Evolutionary conservation across 2,113 vertebrate genomes (phyloP).

Genomic region (Cavia porcellus): DNA sequence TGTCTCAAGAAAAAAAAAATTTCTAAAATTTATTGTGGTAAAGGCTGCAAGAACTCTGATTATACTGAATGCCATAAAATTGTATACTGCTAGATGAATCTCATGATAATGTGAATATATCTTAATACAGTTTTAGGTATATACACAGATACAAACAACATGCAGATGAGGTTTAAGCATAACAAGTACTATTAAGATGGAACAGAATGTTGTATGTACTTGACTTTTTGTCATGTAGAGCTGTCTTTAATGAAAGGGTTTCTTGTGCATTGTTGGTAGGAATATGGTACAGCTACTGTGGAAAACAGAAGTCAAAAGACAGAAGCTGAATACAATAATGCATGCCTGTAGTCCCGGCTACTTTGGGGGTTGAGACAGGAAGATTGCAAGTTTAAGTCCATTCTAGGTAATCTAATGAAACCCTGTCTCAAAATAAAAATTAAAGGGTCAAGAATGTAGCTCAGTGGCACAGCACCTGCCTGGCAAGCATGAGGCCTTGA

Average conservation of each 20-base stretch:
- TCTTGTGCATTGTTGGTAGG: neutral
- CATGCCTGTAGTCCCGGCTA: neutral
- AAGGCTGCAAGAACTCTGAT: neutral
- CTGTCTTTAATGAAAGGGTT: neutral
- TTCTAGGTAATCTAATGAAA: neutral
- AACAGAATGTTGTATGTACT: no score
- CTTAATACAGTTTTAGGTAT: neutral
- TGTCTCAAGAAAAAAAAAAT: no score
- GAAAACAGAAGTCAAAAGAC: neutral
- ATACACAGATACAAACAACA: neutral
- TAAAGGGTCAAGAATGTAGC: neutral
- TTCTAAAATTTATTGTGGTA: conserved; percentile 6
- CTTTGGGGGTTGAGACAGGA: neutral
- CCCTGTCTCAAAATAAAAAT: neutral
- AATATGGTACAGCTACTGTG: neutral
- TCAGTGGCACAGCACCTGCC: no score
- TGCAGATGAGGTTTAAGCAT: neutral
- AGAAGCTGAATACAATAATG: neutral
- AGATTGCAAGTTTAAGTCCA: neutral
- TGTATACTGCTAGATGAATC: neutral
- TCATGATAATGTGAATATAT: neutral
- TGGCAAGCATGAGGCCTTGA: no score
- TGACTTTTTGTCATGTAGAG: neutral
- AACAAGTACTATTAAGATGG: neutral
- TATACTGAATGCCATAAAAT: neutral